Conservation (phyloP, 2,797 vertebrate genomes). For the Sciurus carolinensis region DNA sequence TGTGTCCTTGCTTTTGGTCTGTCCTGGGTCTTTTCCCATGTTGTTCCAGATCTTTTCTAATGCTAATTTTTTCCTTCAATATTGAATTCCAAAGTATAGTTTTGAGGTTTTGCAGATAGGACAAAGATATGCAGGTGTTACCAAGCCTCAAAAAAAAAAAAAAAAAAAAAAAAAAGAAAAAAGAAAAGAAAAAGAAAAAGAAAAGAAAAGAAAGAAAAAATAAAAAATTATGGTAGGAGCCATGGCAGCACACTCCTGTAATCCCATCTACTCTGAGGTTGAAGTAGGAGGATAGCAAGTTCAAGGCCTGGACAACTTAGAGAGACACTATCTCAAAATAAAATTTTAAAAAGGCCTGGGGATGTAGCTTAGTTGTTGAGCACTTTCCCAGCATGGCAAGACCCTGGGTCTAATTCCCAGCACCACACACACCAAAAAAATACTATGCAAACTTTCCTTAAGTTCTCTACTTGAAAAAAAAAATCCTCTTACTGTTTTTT, state of each 20-base stretch:
- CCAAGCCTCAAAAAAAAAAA: neutral
- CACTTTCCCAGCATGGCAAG: neutral
- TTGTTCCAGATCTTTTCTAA: neutral
- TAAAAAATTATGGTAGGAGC: neutral
- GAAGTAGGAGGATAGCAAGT: neutral
- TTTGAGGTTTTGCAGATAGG: neutral
- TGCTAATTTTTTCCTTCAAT: neutral
- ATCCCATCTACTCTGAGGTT: neutral
- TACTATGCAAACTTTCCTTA: neutral
- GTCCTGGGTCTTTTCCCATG: neutral
- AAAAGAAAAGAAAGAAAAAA: neutral
- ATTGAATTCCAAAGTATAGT: constrained; percentile 21
- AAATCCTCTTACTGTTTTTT: neutral
- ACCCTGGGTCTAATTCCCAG: too few relatives aligned
- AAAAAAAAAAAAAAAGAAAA: too few relatives aligned
- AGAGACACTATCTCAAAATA: neutral
- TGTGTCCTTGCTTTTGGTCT: neutral
- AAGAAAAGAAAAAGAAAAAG: neutral
- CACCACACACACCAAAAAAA: too few relatives aligned
- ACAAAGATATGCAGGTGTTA: constrained; percentile 16
- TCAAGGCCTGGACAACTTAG: neutral
- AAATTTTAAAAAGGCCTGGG: neutral
- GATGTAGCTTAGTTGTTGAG: neutral
- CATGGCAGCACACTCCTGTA: neutral
- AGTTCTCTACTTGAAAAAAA: neutral